Conservation (phyloP, 2,797 vertebrate genomes). For the Thamnophis elegans region DNA sequence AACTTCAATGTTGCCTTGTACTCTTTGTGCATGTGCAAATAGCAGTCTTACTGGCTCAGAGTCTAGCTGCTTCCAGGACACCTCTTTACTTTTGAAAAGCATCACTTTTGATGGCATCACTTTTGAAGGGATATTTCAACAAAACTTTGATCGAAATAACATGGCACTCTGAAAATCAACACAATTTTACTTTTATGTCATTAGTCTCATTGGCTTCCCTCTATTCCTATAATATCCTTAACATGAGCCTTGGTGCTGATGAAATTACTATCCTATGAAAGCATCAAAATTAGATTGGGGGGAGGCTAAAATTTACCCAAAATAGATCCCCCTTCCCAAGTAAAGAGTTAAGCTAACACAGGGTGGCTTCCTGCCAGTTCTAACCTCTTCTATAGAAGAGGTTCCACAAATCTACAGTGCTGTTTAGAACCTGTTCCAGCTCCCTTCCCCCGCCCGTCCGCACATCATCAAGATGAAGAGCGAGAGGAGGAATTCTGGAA, state of each 20-base stretch:
- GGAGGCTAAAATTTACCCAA: not conserved
- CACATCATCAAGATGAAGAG: too few species aligned
- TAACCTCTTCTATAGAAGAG: too few species aligned
- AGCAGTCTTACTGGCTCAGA: not conserved
- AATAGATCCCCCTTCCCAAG: not conserved
- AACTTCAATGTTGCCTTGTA: not conserved
- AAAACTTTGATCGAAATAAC: not conserved
- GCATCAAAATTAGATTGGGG: not conserved
- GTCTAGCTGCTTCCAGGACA: not conserved
- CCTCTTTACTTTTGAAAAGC: not conserved
- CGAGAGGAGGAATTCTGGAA: too few species aligned
- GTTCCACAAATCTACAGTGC: too few species aligned
- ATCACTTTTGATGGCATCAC: not conserved
- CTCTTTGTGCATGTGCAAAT: not conserved
- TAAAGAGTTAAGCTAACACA: not conserved
- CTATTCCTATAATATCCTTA: not conserved
- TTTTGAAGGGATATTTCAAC: not conserved
- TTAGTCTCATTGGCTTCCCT: not conserved
- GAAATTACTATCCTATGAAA: not conserved
- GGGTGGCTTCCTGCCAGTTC: too few species aligned
- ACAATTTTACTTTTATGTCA: not conserved
- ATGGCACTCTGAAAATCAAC: not conserved
- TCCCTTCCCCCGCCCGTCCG: too few species aligned
- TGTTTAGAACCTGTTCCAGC: too few species aligned
- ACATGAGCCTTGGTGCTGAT: not conserved